phyloP scores from a whole-genome alignment of 2,113 vertebrate genomes.

The Calonectris borealis region DNA sequence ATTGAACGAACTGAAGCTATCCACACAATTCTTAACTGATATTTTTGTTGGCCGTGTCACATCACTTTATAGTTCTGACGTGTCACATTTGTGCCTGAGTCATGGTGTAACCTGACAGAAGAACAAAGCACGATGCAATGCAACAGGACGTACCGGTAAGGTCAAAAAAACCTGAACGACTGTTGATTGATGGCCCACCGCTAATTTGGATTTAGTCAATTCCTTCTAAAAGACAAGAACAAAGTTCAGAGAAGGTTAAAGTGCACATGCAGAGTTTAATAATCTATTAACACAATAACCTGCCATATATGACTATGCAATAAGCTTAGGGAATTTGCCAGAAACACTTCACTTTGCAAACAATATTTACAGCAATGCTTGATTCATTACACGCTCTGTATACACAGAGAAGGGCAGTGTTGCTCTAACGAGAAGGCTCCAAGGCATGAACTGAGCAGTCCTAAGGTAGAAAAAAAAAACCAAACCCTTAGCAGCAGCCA shows the following conservation, averaged over 20 bases:
- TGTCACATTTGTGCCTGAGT: conserved; percentile 25
- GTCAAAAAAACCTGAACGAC: not conserved
- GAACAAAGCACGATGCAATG: not conserved
- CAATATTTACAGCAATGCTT: conserved; percentile 4
- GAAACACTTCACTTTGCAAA: conserved; percentile 28
- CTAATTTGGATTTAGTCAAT: conserved; percentile 28
- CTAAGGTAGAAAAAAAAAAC: not conserved
- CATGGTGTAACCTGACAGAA: conserved; percentile 12
- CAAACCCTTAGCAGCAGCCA: not conserved
- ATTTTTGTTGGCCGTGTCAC: conserved; percentile 35
- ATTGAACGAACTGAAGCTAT: not conserved
- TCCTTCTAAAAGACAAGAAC: conserved; percentile 18
- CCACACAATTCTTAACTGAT: not conserved
- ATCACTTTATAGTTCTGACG: conserved; percentile 18
- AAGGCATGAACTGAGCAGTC: not conserved
- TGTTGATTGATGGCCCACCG: conserved; percentile 7
- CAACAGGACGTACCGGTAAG: not conserved
- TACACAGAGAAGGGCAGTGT: not conserved
- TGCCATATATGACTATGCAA: conserved; percentile 2
- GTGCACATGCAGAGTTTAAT: not conserved
- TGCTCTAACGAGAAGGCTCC: not conserved
- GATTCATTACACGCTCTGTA: not conserved
- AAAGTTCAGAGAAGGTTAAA: conserved; percentile 33
- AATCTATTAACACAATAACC: conserved; percentile 27
- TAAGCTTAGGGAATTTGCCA: conserved; percentile 2